These are phyloP conservation scores for Arge pagana DNA, from an alignment of 2,888 invertebrate genomes.

Conservation along the genomic window DNA sequence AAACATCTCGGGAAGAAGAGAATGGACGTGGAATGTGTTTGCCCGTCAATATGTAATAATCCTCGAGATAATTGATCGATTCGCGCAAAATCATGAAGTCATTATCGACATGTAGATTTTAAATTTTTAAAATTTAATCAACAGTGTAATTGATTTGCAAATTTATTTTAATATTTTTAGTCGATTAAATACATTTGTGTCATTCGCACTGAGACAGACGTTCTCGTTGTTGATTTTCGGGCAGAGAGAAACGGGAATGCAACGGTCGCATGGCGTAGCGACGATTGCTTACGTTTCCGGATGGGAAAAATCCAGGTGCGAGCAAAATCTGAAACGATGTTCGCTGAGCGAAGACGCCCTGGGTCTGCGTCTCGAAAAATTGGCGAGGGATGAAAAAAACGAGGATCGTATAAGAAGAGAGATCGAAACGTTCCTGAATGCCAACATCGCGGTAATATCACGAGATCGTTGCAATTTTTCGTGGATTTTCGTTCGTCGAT, in stretches of 20 bases:
- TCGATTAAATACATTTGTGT: no score
- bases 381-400: constrained; percentile 47
- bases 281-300: constrained; percentile 42
- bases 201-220: no score
- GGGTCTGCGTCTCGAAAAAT: constrained; percentile 41
- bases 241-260: constrained; percentile 42
- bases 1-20: no score
- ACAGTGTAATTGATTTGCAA: no score
- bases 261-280: constrained; percentile 37
- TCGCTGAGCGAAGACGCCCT: constrained; percentile 45
- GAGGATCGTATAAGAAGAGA: constrained; percentile 53
- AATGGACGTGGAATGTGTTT: no score
- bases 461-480: constrained; percentile 30
- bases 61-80: no score
- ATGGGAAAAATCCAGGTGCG: constrained; percentile 55
- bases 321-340: constrained; percentile 48
- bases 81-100: no score
- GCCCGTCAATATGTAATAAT: no score
- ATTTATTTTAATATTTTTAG: no score
- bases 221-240: no score
- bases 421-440: constrained; percentile 47
- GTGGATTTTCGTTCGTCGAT: background rate
- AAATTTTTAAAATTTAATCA: no score
- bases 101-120: no score
- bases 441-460: constrained; percentile 45